A percentile compares a stretch with the other conserved stretches of the same genome.
Conservation (phyloP, 2,888 invertebrate species). For the Mimachlamys varia region DNA sequence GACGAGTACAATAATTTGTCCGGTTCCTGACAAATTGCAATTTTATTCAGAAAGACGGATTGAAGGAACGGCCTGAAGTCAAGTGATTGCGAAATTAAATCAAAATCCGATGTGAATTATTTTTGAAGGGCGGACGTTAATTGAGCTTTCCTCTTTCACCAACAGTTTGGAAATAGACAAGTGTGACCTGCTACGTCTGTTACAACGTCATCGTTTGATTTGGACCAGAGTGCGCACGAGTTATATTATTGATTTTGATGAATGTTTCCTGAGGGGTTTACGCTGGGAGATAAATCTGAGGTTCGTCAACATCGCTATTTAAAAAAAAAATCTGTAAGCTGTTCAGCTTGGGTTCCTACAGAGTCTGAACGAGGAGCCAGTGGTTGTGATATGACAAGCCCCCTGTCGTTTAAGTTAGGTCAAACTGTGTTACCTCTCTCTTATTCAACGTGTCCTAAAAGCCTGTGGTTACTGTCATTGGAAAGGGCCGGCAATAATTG, state of each 20-base stretch:
- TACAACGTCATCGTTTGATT: not conserved
- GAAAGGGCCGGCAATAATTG: too few species aligned
- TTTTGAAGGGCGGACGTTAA: not conserved
- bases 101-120: conserved; percentile 20
- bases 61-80: not conserved
- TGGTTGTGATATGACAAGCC: not conserved
- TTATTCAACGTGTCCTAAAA: too few species aligned
- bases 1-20: not conserved
- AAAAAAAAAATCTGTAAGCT: not conserved
- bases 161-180: not conserved
- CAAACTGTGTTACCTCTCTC: not conserved
- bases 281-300: not conserved
- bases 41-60: conserved; percentile 19
- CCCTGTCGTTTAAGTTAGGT: not conserved
- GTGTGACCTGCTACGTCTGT: not conserved
- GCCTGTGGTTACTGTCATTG: too few species aligned
- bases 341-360: not conserved
- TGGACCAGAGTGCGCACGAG: not conserved
- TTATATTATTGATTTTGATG: conserved; percentile 23
- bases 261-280: not conserved
- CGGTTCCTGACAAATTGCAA: conserved; percentile 20
- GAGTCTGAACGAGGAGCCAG: not conserved
- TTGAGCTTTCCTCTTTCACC: not conserved
- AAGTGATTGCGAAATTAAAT: not conserved
- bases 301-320: not conserved